phyloP scores from a whole-genome alignment of 2,888 invertebrate species.

The Mesorhabditis sp. region DNA sequence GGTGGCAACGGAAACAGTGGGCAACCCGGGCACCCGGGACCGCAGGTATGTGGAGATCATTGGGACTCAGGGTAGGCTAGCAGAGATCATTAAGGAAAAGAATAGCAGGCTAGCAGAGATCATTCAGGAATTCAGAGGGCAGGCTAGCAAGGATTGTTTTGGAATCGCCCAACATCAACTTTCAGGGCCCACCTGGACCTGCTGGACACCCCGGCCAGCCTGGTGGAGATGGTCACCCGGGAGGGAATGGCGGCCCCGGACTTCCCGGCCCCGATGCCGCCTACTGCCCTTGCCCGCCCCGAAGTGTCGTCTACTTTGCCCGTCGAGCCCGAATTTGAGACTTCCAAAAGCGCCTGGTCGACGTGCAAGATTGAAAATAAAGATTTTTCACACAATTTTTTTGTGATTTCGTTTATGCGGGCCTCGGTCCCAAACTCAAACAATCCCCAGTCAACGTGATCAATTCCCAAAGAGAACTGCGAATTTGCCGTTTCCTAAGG shows the following conservation, averaged over 20 bases:
- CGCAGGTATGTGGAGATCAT: constrained; percentile 19
- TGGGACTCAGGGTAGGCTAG: no score
- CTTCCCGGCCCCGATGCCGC: constrained; percentile 39
- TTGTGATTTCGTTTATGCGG: background rate
- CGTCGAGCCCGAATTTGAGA: background rate
- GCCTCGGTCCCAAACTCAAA: no score
- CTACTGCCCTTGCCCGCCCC: constrained; percentile 39
- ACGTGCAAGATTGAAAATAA: background rate
- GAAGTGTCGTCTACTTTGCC: constrained; percentile 29
- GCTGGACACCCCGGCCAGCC: constrained; percentile 11
- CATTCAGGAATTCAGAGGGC: no score
- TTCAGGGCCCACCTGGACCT: constrained; percentile 34
- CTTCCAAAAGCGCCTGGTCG: background rate
- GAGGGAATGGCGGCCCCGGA: constrained; percentile 31
- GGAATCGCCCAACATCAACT: no score
- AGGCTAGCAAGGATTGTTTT: no score
- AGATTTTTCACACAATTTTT: constrained; percentile 6
- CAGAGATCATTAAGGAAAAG: no score
- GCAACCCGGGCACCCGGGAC: constrained; percentile 30
- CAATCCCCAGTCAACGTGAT: no score
- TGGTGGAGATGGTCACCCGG: constrained; percentile 32
- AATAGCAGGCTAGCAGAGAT: no score
- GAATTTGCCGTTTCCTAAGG: no score
- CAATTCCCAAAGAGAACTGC: no score
- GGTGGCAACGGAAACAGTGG: constrained; percentile 37